These are phyloP conservation scores for Lanistes nyassanus DNA, from an alignment of 1,140 invertebrate species.

Conservation along the genomic window DNA sequence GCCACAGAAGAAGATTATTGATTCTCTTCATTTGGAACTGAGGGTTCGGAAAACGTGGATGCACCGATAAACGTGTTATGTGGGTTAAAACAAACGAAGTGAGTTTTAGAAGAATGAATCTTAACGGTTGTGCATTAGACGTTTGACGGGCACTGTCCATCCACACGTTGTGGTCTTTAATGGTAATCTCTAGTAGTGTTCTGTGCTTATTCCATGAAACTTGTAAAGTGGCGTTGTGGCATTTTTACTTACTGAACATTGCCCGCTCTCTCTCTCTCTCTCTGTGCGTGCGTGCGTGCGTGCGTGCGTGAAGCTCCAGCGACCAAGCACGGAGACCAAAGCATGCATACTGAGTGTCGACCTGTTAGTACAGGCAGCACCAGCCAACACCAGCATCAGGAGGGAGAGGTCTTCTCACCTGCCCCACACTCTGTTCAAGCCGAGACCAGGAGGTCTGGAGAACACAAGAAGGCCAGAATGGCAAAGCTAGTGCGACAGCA, in stretches of 20 bases:
- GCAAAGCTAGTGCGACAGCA: neutral
- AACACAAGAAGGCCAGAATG: neutral
- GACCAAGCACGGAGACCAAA: neutral
- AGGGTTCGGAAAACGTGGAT: no score
- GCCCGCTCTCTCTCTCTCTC: neutral
- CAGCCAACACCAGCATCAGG: conserved; percentile 10
- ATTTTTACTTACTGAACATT: neutral
- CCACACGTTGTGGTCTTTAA: no score
- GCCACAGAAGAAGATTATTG: no score
- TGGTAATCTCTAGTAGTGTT: neutral
- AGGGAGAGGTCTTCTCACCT: neutral
- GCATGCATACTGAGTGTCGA: neutral
- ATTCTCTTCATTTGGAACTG: no score
- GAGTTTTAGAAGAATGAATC: no score
- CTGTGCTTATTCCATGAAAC: neutral
- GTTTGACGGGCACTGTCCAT: no score
- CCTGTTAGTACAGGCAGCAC: neutral
- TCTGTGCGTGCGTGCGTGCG: neutral
- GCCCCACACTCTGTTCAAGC: neutral
- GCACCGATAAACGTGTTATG: no score
- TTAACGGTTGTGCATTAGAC: no score
- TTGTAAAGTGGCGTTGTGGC: neutral
- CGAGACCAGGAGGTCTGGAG: neutral
- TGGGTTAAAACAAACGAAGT: no score
- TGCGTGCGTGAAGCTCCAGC: neutral